These are phyloP conservation scores for Eretmochelys imbricata DNA, from an alignment of 2,113 vertebrate species.

Conservation along the genomic window DNA sequence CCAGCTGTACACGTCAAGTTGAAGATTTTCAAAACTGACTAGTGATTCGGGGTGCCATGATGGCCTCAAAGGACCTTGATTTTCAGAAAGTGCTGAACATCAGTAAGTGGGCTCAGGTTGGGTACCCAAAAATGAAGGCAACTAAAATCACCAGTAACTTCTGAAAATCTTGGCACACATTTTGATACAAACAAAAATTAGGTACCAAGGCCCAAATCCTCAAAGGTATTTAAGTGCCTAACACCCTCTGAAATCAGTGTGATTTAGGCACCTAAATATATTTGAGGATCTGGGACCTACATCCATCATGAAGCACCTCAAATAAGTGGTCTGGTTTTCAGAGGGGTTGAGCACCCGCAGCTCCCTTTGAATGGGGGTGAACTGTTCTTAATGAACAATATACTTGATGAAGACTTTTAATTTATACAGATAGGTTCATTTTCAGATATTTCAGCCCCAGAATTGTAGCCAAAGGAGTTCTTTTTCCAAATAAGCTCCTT, in stretches of 20 bases:
- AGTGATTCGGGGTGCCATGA: background rate
- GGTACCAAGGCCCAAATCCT: background rate
- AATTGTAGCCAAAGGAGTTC: background rate
- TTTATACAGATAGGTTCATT: background rate
- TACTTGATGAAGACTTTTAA: background rate
- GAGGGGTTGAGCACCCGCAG: fast-evolving
- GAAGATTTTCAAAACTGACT: fast-evolving
- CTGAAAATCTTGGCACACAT: background rate
- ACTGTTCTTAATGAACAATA: background rate
- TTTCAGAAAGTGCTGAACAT: background rate
- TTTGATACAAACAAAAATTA: background rate
- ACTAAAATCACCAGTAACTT: background rate
- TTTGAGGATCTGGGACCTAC: background rate
- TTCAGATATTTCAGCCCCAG: background rate
- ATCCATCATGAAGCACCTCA: fast-evolving
- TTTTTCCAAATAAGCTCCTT: background rate
- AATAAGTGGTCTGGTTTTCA: fast-evolving
- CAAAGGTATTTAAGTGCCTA: background rate
- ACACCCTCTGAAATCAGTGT: background rate
- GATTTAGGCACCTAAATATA: background rate
- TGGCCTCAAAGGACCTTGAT: too few species aligned
- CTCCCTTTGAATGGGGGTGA: background rate
- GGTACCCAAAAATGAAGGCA: background rate
- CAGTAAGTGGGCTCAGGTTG: background rate
- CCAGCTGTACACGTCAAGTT: fast-evolving